phyloP scores from a whole-genome alignment of 1,140 invertebrate genomes.

The Drosophila erecta region DNA sequence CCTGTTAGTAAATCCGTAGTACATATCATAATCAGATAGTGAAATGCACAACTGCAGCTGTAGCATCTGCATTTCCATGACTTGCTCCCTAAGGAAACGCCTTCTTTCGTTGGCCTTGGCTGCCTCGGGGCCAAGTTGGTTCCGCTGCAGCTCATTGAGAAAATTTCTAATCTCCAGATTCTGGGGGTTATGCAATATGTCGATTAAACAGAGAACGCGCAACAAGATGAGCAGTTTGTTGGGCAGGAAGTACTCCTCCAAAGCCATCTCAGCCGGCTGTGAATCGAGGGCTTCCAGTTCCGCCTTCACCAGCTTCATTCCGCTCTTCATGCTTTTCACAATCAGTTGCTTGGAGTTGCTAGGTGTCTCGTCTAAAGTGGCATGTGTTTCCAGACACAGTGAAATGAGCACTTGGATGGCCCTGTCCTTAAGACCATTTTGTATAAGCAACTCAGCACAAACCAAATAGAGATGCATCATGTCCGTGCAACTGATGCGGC shows the following conservation, averaged over 20 bases:
- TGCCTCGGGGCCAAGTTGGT: constrained; percentile 17
- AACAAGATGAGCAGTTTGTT: constrained; percentile 35
- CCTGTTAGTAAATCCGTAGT: constrained; percentile 12
- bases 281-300: not conserved
- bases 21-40: not conserved
- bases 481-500: constrained; percentile 13
- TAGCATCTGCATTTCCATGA: constrained; percentile 84
- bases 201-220: not conserved
- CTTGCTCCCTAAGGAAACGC: constrained; percentile 82
- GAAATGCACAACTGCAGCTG: constrained; percentile 81
- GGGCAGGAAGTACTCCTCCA: constrained; percentile 54
- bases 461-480: constrained; percentile 44
- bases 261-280: constrained; percentile 9
- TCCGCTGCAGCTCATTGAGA: constrained; percentile 73
- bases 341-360: too few relatives aligned
- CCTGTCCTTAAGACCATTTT: not conserved
- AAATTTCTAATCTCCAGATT: constrained; percentile 68
- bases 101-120: not conserved
- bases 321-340: not conserved
- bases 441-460: constrained; percentile 65
- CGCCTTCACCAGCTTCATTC: not conserved
- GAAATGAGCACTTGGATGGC: constrained; percentile 40
- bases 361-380: not conserved
- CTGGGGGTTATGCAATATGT: constrained; percentile 43
- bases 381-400: not conserved